Evolutionary conservation across 2,888 invertebrate species (phyloP).

Genomic region (Serripes groenlandicus): DNA sequence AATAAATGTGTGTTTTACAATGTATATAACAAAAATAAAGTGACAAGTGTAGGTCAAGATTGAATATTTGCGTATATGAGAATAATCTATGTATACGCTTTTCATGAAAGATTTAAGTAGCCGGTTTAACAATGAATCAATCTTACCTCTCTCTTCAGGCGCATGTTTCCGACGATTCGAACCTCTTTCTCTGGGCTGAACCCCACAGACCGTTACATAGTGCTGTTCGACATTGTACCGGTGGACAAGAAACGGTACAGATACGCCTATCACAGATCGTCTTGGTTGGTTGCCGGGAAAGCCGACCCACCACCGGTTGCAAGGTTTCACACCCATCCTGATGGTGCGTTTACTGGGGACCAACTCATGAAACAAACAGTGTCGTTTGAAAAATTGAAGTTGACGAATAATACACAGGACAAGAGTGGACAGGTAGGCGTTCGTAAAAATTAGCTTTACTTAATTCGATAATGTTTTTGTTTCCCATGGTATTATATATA

Average conservation of each 20-base stretch:
- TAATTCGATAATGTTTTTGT: too few species aligned
- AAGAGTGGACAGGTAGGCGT: constrained; percentile 85
- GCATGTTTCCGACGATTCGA: constrained; percentile 99
- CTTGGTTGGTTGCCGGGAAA: constrained; percentile 99
- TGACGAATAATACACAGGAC: constrained; percentile 98
- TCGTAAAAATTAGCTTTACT: too few species aligned
- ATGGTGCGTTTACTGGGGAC: constrained; percentile 97
- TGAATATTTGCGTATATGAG: too few species aligned
- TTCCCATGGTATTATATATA: too few species aligned
- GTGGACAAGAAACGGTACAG: constrained; percentile 97
- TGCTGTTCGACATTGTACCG: constrained; percentile 98
- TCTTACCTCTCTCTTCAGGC: constrained; percentile 90
- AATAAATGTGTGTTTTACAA: too few species aligned
- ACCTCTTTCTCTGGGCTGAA: constrained; percentile 94
- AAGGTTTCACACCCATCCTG: constrained; percentile 97
- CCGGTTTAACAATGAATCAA: too few species aligned
- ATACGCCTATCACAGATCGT: constrained; percentile 99
- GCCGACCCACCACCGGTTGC: constrained; percentile 97
- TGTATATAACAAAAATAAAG: too few species aligned
- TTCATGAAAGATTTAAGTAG: too few species aligned
- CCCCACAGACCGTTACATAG: constrained; percentile 91
- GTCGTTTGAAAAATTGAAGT: constrained; percentile 99
- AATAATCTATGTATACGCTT: too few species aligned
- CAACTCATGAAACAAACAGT: constrained; percentile 98
- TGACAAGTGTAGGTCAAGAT: neutral